Conservation (phyloP, 2,797 vertebrate genomes). For the Pangasius sanitwongsei region DNA sequence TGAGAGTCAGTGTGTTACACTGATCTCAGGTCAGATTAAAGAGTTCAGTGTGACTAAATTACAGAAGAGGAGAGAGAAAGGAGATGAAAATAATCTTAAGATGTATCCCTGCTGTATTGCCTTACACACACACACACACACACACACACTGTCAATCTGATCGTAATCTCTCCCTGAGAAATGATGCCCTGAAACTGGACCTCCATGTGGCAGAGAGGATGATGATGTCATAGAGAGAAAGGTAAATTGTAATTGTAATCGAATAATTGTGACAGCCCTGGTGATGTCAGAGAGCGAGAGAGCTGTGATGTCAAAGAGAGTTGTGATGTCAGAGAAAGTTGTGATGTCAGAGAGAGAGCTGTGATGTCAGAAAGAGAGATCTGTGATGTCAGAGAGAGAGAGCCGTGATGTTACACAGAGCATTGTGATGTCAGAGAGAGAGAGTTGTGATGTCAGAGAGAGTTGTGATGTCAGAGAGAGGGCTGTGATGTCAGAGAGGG, state of each 20-base stretch:
- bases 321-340: neutral
- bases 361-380: too few relatives aligned
- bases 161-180: neutral
- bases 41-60: neutral
- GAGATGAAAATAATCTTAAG: neutral
- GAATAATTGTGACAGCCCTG: neutral
- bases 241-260: too few relatives aligned
- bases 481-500: neutral
- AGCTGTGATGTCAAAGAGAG: neutral
- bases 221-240: neutral
- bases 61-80: neutral
- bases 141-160: neutral
- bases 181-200: too few relatives aligned
- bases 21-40: slow-evolving; percentile 12
- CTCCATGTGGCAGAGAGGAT: neutral
- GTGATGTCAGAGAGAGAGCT: neutral
- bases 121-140: neutral
- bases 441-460: neutral
- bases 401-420: neutral
- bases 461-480: neutral
- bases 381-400: too few relatives aligned
- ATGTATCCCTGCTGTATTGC: neutral
- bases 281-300: neutral
- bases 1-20: neutral
- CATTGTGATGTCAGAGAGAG: neutral